Percentiles rank a stretch among this genome's conserved stretches.
Conservation (phyloP, 1,140 invertebrate species). For the Drosophila navojoa region DNA sequence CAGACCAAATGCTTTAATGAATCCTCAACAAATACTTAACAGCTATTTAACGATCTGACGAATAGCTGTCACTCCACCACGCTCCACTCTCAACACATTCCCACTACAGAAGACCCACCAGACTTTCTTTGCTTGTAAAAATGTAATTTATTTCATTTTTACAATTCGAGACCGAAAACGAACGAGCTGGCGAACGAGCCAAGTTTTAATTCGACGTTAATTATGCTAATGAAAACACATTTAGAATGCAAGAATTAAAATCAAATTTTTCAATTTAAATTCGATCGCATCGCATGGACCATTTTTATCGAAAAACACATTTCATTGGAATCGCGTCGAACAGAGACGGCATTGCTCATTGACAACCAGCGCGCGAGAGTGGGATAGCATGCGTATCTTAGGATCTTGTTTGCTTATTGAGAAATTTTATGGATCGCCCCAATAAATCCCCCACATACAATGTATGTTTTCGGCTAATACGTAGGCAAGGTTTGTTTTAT, state of each 20-base stretch:
- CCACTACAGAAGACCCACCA: background rate
- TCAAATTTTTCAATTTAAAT: slow-evolving; percentile 83
- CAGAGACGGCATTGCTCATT: slow-evolving; percentile 9
- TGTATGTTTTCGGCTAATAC: slow-evolving; percentile 49
- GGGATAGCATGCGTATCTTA: slow-evolving; percentile 11
- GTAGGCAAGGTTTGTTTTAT: slow-evolving; percentile 50
- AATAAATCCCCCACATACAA: slow-evolving; percentile 41
- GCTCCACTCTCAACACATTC: background rate
- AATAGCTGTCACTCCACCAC: slow-evolving; percentile 63
- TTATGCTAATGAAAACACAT: slow-evolving; percentile 83
- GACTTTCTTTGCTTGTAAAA: slow-evolving; percentile 65
- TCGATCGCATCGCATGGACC: slow-evolving; percentile 81
- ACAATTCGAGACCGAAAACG: slow-evolving; percentile 36
- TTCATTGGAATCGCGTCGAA: slow-evolving; percentile 69
- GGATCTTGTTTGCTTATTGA: slow-evolving; percentile 68
- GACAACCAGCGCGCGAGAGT: background rate
- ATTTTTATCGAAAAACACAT: slow-evolving; percentile 82
- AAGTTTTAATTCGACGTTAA: slow-evolving; percentile 76
- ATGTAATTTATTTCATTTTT: slow-evolving; percentile 73
- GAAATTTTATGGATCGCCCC: slow-evolving; percentile 64
- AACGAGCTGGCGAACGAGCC: background rate
- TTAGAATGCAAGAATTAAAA: slow-evolving; percentile 80
- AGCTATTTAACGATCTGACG: slow-evolving; percentile 71
- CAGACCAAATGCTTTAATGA: slow-evolving; percentile 61
- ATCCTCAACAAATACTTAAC: slow-evolving; percentile 41